Evolutionary conservation across 2,113 vertebrate species (phyloP).

Genomic region (Mobula hypostoma): DNA sequence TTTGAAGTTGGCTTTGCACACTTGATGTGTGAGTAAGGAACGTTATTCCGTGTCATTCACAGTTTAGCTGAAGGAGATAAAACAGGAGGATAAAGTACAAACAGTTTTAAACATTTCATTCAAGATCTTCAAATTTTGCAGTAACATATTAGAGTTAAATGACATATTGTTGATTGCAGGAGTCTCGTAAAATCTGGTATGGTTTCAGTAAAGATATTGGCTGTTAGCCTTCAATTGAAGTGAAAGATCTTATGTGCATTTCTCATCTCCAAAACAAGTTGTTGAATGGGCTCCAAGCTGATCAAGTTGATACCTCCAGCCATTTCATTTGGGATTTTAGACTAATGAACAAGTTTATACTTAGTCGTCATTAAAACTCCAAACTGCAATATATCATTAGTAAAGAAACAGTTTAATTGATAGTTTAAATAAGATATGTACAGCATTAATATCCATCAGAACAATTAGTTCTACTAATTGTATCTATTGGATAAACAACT

Average conservation of each 20-base stretch:
- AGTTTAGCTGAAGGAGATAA: background rate
- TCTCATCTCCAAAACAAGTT: background rate
- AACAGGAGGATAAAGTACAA: background rate
- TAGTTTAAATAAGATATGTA: background rate
- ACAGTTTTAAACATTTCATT: background rate
- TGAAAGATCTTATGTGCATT: background rate
- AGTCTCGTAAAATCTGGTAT: background rate
- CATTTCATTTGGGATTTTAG: background rate
- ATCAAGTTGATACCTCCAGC: background rate
- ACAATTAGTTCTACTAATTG: background rate
- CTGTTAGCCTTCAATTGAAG: background rate
- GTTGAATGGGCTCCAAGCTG: background rate
- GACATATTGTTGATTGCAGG: background rate
- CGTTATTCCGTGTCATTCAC: background rate
- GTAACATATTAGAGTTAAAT: background rate
- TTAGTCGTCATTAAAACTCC: background rate
- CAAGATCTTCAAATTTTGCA: background rate
- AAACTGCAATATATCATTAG: background rate
- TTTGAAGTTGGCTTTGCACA: background rate
- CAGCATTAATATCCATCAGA: background rate
- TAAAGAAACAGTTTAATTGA: background rate
- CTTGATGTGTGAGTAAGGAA: background rate
- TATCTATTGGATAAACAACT: background rate
- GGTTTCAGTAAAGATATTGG: background rate
- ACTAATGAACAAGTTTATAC: background rate